A percentile compares a stretch with the other conserved stretches of the same genome.
phyloP scores from a whole-genome alignment of 2,888 invertebrate species.

The Eupithecia inturbata region DNA sequence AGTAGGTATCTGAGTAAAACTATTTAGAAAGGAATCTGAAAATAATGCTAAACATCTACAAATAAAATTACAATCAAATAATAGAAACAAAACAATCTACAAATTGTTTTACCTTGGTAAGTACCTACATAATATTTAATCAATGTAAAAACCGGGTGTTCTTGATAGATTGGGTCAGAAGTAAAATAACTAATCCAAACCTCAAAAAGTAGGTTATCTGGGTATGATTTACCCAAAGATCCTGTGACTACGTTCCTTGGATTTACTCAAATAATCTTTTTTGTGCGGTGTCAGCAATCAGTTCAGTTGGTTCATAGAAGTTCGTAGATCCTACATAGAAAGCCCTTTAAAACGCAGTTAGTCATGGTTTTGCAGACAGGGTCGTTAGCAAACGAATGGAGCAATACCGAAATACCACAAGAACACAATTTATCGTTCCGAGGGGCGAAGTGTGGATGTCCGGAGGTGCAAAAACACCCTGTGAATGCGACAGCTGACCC shows the following conservation, averaged over 20 bases:
- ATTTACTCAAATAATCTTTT: too few species aligned
- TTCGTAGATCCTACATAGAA: background rate
- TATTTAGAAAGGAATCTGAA: background rate
- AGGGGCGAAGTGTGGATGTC: slow-evolving; percentile 51
- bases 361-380: slow-evolving; percentile 37
- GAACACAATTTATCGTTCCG: slow-evolving; percentile 76
- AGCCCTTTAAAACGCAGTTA: slow-evolving; percentile 34
- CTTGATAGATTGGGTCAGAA: background rate
- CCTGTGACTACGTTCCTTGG: too few species aligned
- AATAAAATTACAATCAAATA: too few species aligned
- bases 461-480: slow-evolving; percentile 73
- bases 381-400: slow-evolving; percentile 55
- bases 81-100: too few species aligned
- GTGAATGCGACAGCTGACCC: slow-evolving; percentile 79
- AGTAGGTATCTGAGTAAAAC: too few species aligned
- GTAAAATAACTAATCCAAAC: background rate
- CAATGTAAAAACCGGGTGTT: background rate
- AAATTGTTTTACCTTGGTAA: too few species aligned
- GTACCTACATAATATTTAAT: background rate
- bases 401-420: slow-evolving; percentile 54
- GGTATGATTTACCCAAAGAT: background rate
- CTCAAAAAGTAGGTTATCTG: background rate
- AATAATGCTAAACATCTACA: too few species aligned
- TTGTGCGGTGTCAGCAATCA: background rate
- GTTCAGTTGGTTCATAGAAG: background rate